Evolutionary conservation across 2,797 vertebrate species (phyloP).

Genomic region (Sandelia bainsii): DNA sequence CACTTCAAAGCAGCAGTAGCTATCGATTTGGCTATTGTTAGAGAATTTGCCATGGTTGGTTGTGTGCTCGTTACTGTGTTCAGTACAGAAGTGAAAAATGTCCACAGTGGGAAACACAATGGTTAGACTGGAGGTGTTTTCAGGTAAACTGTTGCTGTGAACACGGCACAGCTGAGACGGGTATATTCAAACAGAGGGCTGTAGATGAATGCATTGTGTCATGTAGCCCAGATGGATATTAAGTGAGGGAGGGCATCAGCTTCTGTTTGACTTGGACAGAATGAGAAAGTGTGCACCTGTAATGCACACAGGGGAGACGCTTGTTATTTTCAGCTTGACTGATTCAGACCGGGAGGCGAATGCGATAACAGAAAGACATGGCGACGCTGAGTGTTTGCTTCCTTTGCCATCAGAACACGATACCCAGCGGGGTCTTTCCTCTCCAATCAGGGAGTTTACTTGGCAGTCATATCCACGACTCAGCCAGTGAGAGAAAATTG

Average conservation of each 20-base stretch:
- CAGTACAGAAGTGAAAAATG: slow-evolving; percentile 32
- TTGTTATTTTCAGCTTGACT: slow-evolving; percentile 37
- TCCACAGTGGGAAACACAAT: slow-evolving; percentile 16
- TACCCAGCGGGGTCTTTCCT: slow-evolving; percentile 31
- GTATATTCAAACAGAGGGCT: slow-evolving; percentile 22
- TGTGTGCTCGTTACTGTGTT: slow-evolving; percentile 32
- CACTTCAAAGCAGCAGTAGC: slow-evolving; percentile 33
- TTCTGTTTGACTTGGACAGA: slow-evolving; percentile 43
- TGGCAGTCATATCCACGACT: slow-evolving; percentile 53
- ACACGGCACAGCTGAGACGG: slow-evolving; percentile 21
- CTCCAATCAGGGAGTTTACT: slow-evolving; percentile 38
- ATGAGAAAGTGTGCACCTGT: slow-evolving; percentile 40
- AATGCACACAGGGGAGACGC: slow-evolving; percentile 24
- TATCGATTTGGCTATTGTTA: slow-evolving; percentile 35
- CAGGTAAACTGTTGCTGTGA: slow-evolving; percentile 42
- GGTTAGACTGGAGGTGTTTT: slow-evolving; percentile 18
- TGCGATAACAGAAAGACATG: neutral
- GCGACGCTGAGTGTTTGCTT: slow-evolving; percentile 10
- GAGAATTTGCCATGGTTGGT: slow-evolving; percentile 25
- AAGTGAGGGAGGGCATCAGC: slow-evolving; percentile 26
- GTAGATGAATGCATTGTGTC: slow-evolving; percentile 43
- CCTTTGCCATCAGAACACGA: slow-evolving; percentile 5
- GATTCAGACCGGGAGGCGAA: slow-evolving; percentile 24
- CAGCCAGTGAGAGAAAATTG: slow-evolving; percentile 60
- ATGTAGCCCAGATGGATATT: slow-evolving; percentile 55